Conservation (phyloP, 2,113 vertebrate genomes). For the Excalfactoria chinensis region DNA sequence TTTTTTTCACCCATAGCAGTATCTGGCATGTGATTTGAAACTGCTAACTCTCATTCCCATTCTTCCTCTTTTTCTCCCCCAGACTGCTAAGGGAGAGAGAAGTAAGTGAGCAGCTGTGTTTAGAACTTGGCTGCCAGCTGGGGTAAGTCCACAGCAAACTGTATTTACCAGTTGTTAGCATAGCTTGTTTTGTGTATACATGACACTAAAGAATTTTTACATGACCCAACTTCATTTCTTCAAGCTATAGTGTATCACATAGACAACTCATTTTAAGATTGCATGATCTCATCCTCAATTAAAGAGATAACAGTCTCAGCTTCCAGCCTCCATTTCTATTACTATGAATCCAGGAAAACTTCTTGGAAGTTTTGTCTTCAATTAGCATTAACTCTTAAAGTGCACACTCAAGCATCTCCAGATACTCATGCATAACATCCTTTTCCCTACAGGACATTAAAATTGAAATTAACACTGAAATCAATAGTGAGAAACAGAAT, state of each 20-base stretch:
- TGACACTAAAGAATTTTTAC: not conserved
- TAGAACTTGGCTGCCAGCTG: no score
- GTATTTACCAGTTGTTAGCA: not conserved
- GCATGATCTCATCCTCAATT: not conserved
- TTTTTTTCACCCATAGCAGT: not conserved
- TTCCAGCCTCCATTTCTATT: not conserved
- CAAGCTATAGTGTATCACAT: not conserved
- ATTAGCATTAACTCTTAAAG: not conserved
- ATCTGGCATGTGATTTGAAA: not conserved
- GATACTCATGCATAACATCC: rapidly evolving
- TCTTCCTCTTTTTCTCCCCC: not conserved
- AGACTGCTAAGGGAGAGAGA: not conserved
- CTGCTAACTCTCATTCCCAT: not conserved
- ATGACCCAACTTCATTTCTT: not conserved
- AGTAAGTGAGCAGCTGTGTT: not conserved
- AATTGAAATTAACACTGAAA: not conserved
- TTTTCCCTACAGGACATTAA: not conserved
- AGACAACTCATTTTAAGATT: not conserved
- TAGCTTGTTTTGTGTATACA: not conserved
- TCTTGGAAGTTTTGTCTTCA: not conserved
- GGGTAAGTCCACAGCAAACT: not conserved
- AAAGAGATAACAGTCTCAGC: not conserved
- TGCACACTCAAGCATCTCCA: not conserved
- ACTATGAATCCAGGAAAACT: not conserved
- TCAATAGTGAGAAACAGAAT: not conserved